A percentile compares a stretch with the other conserved stretches of the same genome.
Evolutionary conservation across 37 sponge, comb jelly and placozoan species (phyloP).

Genomic region (Chondrosia reniformis): DNA sequence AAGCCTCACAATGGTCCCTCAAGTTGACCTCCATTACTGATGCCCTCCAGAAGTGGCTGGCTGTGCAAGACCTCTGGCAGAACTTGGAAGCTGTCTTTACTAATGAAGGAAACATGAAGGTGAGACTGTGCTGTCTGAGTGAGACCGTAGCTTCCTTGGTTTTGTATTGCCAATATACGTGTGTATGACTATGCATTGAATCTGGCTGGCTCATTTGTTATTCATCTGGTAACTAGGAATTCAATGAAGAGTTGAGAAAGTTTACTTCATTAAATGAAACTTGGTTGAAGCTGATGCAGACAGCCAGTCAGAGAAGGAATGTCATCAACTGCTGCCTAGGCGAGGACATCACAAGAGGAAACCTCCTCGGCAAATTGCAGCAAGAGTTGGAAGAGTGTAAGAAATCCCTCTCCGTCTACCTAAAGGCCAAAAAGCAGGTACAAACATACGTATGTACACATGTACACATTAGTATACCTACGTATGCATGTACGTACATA

Average conservation of each 20-base stretch:
- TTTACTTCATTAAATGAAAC: constrained; percentile 55
- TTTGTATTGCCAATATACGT: not conserved
- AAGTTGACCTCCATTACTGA: constrained; percentile 69
- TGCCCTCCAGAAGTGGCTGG: constrained; percentile 80
- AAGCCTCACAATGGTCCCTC: constrained; percentile 73
- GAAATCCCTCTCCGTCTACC: constrained; percentile 67
- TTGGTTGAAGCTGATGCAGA: constrained; percentile 79
- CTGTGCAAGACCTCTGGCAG: constrained; percentile 83
- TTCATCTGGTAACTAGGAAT: constrained; percentile 38
- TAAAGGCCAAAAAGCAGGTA: constrained; percentile 72
- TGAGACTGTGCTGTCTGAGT: no score
- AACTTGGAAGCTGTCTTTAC: constrained; percentile 81
- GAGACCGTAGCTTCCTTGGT: no score
- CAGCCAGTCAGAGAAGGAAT: constrained; percentile 47
- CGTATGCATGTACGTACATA: not conserved
- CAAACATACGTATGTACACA: not conserved
- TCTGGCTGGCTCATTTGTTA: not conserved
- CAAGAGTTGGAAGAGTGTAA: constrained; percentile 77
- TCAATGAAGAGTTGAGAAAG: constrained; percentile 63
- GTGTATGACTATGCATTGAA: not conserved
- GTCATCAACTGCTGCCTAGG: constrained; percentile 80
- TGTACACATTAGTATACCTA: not conserved
- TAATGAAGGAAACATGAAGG: constrained; percentile 34
- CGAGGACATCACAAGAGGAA: constrained; percentile 54
- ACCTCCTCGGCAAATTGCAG: constrained; percentile 30